Base-by-base conservation (phyloP, 1,140 invertebrate genomes). In the Papilio xuthus region DNA sequence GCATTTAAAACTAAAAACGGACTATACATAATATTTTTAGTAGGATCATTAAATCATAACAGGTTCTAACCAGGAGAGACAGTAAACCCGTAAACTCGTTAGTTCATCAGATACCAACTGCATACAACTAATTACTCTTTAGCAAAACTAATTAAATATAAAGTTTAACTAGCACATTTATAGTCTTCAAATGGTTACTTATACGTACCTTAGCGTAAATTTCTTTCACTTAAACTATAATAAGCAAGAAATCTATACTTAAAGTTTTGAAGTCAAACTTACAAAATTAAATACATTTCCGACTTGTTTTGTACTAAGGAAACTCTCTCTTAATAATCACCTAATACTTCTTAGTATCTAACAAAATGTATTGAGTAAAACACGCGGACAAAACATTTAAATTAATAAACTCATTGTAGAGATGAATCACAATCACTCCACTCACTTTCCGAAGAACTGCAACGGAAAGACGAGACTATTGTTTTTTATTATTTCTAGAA, bases 401-500 rank as follows among this genome's bases (percentile, higher is more conserved):
- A 41, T 75, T 44, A 41, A 60, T 76, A 79, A 73, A 67, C 12
- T 67, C 10, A 67, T 67, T 32, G 26, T 32, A 6, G 6, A 67
- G 26, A 67, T 67, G 60, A 67, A 13, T 67, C 60, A 67, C 26
- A 28, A 28, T 67, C 60, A 67, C 60, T 67, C 12, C 60, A 67
- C 60, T 67, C 60, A 67, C 26, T 28, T 28, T 67, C 23, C 60
- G 60, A 28, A 67, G 60, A 67, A 67, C 23, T 67, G 60, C 60
- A 67, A 13, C 60, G 60, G 60, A 67, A 67, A 67, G 23, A 67
- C 23, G 60, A 12, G 26, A 67, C 60, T 67, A 67, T 67, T 67
- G 60, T 67, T 67, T 63, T 63, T 28, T 67, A 28, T 67, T 67
- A 67, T 67, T 67, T 67, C 60, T 32, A 32, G 60, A 67, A 67